Evolutionary conservation across 2,797 vertebrate species (phyloP), one percentile per base, ranked within the genome.

Genomic region (Pterois miles): DNA sequence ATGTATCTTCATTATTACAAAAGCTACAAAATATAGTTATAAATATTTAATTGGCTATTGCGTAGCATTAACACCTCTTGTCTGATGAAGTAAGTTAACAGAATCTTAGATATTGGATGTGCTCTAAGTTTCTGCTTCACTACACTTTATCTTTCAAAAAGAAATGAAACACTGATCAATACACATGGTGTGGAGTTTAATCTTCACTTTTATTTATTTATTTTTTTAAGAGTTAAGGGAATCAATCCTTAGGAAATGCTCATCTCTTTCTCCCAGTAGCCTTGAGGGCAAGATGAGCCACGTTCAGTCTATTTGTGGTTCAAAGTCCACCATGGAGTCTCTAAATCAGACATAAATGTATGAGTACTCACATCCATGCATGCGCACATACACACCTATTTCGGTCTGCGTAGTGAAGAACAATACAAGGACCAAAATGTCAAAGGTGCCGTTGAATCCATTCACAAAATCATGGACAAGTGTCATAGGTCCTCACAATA

Each of bases 201-300:
- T 38, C 27, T 43, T 40, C 8, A 40, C 7, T 7, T 33, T 33
- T 33, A 4, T 33, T 33, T 33, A 33, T 33, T 48, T 48, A 36
- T 36, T 31, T 6, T 31, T 31, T 1, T 0, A 40, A 34, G 3
- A 46, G 48, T 64, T 56, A 5, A 36, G 6, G 5, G 2, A 59
- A n/a, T 25, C 16, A 67, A 34, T 34, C 12, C 3, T 27, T 20
- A 22, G 9, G n/a, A 27, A 25, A 56, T 54, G 9, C 12, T 50
- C 40, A 27, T 34, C 14, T 54, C 48, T 46, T 60, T 31, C 10
- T 70, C n/a, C 87, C 86, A 87, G 86, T 77, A 88, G 82, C 40
- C 40, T 43, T 43, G 40, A 84, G 85, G 85, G 76, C 74, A 31
- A 46, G 36, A 46, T 31, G 23, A 60, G 11, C 43, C n/a, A n/a